Evolutionary conservation across 1,140 invertebrate species (phyloP).

Genomic region (Eulimnadia texana): DNA sequence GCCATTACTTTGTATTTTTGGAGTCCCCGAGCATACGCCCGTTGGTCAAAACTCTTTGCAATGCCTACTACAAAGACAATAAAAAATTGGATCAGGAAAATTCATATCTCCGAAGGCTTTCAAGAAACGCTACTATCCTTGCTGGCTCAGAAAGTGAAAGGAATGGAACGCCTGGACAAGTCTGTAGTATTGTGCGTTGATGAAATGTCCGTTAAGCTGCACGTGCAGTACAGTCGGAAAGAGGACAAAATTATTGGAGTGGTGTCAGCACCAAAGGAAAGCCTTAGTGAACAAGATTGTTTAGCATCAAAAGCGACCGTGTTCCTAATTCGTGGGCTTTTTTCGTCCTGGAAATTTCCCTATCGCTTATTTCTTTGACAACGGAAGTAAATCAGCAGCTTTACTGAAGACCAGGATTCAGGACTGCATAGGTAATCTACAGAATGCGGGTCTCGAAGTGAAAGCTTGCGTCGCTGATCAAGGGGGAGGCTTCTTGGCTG

Average conservation of each 20-base stretch:
- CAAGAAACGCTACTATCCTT: too few species aligned
- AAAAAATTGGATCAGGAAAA: too few species aligned
- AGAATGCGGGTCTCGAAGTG: background rate
- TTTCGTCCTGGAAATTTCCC: background rate
- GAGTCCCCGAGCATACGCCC: too few species aligned
- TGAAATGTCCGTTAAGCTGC: too few species aligned
- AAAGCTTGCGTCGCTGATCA: background rate
- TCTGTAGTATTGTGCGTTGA: too few species aligned
- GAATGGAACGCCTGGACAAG: too few species aligned
- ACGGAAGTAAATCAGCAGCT: background rate
- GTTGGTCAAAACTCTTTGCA: too few species aligned
- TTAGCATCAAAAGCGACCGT: background rate
- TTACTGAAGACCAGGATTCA: background rate
- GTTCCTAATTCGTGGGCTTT: background rate
- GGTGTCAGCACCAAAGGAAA: background rate
- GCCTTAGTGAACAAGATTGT: background rate
- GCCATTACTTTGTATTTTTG: too few species aligned
- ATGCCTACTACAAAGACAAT: too few species aligned
- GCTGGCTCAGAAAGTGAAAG: too few species aligned
- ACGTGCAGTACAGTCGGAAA: background rate
- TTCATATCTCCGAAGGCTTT: too few species aligned
- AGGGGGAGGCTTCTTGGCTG: background rate
- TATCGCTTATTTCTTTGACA: background rate
- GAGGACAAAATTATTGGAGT: background rate
- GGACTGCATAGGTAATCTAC: background rate